Evolutionary conservation across 92 coral and sea anemone genomes (phyloP).

Genomic region (Zoanthus sociatus): DNA sequence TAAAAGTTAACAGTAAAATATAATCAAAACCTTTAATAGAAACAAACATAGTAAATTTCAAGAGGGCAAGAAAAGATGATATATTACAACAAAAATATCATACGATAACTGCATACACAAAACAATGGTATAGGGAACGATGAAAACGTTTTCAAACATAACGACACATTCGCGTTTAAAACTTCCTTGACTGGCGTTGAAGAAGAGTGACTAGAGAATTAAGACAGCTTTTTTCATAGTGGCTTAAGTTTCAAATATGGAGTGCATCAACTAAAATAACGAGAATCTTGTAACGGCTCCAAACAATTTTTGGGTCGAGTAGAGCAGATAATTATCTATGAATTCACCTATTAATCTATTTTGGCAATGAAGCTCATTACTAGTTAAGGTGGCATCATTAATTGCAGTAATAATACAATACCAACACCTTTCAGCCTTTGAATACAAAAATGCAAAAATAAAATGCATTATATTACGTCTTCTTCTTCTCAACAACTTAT

Average conservation of each 20-base stretch:
- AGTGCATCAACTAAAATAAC: too few species aligned
- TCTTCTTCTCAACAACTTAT: not conserved
- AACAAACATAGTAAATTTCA: too few species aligned
- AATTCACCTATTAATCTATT: not conserved
- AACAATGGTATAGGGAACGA: not conserved
- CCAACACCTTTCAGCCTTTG: not conserved
- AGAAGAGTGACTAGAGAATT: not conserved
- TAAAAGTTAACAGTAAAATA: too few species aligned
- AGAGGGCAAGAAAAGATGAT: too few species aligned
- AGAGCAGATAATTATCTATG: not conserved
- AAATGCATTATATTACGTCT: conserved; percentile 6
- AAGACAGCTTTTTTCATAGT: not conserved
- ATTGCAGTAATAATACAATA: not conserved
- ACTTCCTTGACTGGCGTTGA: not conserved
- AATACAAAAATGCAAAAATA: not conserved
- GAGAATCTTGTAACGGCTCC: too few species aligned
- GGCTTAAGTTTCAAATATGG: too few species aligned
- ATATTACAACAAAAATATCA: too few species aligned
- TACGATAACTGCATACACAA: too few species aligned
- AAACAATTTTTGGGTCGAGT: too few species aligned
- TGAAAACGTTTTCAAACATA: not conserved
- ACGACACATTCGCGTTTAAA: not conserved
- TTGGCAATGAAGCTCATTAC: not conserved
- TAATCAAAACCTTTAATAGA: too few species aligned
- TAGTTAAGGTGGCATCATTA: not conserved